Percentiles rank a stretch among this genome's conserved stretches.
Conservation (phyloP, 2,888 invertebrate genomes). For the Meiosimyza platycephala region DNA sequence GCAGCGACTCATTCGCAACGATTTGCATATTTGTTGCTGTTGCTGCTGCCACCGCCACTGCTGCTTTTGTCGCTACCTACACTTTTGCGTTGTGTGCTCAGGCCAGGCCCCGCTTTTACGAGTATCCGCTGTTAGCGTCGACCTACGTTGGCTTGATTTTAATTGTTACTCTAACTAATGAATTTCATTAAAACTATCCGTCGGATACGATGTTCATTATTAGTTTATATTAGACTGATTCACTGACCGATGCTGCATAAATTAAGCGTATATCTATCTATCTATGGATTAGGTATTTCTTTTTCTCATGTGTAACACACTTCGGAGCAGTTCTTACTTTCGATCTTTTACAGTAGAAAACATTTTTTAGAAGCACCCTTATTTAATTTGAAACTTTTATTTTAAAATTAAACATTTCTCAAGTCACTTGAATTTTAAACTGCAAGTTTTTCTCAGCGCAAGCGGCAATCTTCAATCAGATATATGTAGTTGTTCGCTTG, state of each 20-base stretch:
- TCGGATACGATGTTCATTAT: conserved; percentile 30
- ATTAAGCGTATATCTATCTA: background rate
- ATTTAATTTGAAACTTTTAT: too few relatives aligned
- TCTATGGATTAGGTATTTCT: background rate
- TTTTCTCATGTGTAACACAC: background rate
- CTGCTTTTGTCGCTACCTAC: conserved; percentile 4
- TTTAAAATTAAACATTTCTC: too few relatives aligned
- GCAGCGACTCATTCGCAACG: too few relatives aligned
- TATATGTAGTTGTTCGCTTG: too few relatives aligned
- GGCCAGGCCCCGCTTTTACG: background rate
- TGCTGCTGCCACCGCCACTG: background rate
- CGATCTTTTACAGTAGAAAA: too few relatives aligned
- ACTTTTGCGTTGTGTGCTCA: conserved; percentile 20
- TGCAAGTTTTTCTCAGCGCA: too few relatives aligned
- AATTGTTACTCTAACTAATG: conserved; percentile 21
- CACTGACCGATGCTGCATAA: conserved; percentile 30
- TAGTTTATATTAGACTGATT: conserved; percentile 30
- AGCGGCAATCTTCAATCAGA: too few relatives aligned
- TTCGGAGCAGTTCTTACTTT: too few relatives aligned
- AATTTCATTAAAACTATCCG: conserved; percentile 22
- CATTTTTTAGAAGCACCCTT: too few relatives aligned
- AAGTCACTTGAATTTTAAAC: too few relatives aligned
- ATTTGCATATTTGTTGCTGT: too few relatives aligned
- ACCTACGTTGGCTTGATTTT: conserved; percentile 11
- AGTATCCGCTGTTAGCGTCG: background rate